Evolutionary conservation across 2,797 vertebrate species (phyloP).

Genomic region (Podarcis lilfordi): DNA sequence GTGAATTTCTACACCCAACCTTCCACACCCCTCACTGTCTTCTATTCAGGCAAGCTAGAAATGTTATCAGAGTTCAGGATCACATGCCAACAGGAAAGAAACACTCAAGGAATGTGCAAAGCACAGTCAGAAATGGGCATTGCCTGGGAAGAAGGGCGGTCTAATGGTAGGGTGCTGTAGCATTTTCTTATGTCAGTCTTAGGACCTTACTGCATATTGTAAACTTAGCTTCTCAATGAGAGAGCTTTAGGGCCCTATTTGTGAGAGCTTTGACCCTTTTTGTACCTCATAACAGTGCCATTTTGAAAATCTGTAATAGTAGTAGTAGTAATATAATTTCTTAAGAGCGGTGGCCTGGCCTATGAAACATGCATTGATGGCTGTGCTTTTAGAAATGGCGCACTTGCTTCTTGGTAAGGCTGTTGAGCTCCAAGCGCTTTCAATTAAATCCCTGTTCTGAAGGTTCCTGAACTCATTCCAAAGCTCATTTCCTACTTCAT

Average conservation of each 20-base stretch:
- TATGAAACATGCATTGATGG: neutral
- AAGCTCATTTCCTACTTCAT: constrained; percentile 74
- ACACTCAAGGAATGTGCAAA: no score
- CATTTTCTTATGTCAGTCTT: neutral
- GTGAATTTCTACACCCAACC: no score
- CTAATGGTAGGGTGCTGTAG: neutral
- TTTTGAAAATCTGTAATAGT: neutral
- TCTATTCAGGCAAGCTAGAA: no score
- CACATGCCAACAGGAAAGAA: no score
- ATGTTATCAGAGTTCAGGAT: no score
- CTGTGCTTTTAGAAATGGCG: constrained; percentile 45
- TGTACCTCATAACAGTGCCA: neutral
- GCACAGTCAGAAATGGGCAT: no score
- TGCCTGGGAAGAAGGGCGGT: no score
- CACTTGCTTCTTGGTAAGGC: constrained; percentile 58
- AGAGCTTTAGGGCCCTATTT: neutral
- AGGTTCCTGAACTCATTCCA: constrained; percentile 73
- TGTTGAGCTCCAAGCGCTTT: constrained; percentile 60
- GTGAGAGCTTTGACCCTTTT: neutral
- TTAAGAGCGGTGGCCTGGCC: neutral
- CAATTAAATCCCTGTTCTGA: constrained; percentile 73
- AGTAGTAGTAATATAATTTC: neutral
- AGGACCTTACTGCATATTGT: neutral
- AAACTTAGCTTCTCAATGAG: neutral
- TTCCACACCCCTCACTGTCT: no score